Conservation (phyloP, 1,140 invertebrate genomes). For the Penaeus japonicus region DNA sequence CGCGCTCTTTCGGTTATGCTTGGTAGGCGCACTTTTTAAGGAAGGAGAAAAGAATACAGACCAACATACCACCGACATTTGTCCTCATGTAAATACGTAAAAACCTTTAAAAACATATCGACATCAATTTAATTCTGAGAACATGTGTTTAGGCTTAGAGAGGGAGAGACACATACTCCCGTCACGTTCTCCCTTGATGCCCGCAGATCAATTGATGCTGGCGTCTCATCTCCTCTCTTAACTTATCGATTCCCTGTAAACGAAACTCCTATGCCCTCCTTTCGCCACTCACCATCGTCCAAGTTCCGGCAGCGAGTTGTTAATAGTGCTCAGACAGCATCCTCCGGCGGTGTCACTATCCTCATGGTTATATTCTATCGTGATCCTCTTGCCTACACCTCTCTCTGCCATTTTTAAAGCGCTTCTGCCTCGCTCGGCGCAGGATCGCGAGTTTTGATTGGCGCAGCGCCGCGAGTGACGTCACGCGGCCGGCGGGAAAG, state of each 20-base stretch:
- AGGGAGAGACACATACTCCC: neutral
- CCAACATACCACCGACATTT: no score
- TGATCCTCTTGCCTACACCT: constrained; percentile 58
- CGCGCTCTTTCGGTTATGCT: no score
- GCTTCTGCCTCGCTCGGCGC: constrained; percentile 54
- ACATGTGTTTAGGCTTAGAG: neutral
- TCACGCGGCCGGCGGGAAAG: constrained; percentile 19
- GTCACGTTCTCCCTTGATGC: neutral
- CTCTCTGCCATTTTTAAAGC: constrained; percentile 60
- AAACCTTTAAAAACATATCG: no score
- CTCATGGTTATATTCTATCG: constrained; percentile 59
- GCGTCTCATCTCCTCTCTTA: constrained; percentile 26
- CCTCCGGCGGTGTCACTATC: constrained; percentile 56
- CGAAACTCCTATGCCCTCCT: neutral
- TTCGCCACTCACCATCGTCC: constrained; percentile 57
- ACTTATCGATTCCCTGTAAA: constrained; percentile 41
- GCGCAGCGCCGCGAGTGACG: constrained; percentile 39
- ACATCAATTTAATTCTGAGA: neutral
- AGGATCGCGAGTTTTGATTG: constrained; percentile 48
- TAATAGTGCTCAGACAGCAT: constrained; percentile 59
- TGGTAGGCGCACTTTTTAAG: no score
- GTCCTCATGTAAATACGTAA: no score
- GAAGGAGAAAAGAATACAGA: no score
- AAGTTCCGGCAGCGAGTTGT: constrained; percentile 60
- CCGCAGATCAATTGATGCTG: constrained; percentile 54